phyloP scores from a whole-genome alignment of 1,140 invertebrate genomes.

The Caenorhabditis tropicalis region DNA sequence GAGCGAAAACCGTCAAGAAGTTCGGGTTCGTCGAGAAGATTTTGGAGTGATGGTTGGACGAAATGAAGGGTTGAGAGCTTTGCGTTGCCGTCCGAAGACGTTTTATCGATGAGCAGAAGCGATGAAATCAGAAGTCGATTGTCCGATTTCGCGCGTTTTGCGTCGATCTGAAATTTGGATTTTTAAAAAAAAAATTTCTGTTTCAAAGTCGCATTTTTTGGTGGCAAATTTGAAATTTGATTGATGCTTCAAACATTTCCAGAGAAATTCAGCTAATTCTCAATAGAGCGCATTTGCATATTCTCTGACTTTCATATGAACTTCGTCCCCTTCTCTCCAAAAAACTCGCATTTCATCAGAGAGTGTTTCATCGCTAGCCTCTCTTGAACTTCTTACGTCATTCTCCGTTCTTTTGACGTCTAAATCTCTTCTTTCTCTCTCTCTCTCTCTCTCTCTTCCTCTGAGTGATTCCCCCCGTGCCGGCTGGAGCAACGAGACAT shows the following conservation, averaged over 20 bases:
- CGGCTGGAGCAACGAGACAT: neutral
- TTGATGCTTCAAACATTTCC: no score
- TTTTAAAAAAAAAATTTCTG: neutral
- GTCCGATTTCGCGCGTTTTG: constrained; percentile 41
- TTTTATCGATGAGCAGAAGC: constrained; percentile 48
- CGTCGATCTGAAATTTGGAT: neutral
- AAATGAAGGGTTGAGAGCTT: constrained; percentile 28
- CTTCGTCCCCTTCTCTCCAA: neutral
- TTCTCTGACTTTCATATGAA: neutral
- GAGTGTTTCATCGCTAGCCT: neutral
- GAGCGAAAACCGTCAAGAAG: constrained; percentile 47
- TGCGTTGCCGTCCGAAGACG: constrained; percentile 40
- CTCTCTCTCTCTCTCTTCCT: neutral
- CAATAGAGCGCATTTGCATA: no score
- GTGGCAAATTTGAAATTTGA: no score
- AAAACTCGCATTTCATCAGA: neutral
- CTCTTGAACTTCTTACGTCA: neutral
- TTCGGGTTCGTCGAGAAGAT: constrained; percentile 48
- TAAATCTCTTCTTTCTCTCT: neutral
- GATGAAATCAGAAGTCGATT: constrained; percentile 44
- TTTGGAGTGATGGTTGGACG: constrained; percentile 34
- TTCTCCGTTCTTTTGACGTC: neutral
- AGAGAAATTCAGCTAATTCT: no score
- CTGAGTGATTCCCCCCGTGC: neutral
- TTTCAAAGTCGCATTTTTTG: no score